phyloP scores from a whole-genome alignment of 2,797 vertebrate genomes.

The Discoglossus pictus region DNA sequence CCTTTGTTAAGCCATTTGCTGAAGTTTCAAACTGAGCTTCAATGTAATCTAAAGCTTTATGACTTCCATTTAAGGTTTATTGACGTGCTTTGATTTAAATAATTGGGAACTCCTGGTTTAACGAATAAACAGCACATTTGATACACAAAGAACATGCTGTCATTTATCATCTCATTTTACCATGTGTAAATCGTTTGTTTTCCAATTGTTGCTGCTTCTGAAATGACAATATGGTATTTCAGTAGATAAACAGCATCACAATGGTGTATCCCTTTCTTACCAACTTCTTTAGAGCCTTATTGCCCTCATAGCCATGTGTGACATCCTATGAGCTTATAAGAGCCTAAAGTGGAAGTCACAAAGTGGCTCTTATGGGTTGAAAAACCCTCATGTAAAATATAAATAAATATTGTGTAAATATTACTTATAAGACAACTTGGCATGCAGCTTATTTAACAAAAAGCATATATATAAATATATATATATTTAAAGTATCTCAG shows the following conservation, averaged over 20 bases:
- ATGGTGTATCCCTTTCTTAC: conserved; percentile 50
- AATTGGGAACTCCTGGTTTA: conserved; percentile 46
- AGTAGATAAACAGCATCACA: conserved; percentile 59
- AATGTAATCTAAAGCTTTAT: too few relatives aligned
- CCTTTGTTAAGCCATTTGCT: too few relatives aligned
- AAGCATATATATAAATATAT: conserved; percentile 35
- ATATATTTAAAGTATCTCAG: conserved; percentile 46
- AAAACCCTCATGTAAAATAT: conserved; percentile 65
- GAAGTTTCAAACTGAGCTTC: too few relatives aligned
- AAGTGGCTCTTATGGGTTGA: conserved; percentile 39
- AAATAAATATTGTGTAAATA: conserved; percentile 68
- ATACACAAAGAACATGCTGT: conserved; percentile 41
- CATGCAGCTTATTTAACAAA: conserved; percentile 80
- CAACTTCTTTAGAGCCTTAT: conserved; percentile 47
- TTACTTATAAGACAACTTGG: conserved; percentile 73
- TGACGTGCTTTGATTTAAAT: conserved; percentile 29
- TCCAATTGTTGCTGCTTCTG: conserved; percentile 54
- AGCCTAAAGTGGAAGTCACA: conserved; percentile 38
- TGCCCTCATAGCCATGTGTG: conserved; percentile 21
- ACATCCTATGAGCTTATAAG: conserved; percentile 20
- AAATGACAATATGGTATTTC: conserved; percentile 54
- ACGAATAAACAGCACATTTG: conserved; percentile 37
- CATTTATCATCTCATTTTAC: conserved; percentile 28
- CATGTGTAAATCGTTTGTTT: conserved; percentile 37
- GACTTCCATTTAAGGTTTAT: background rate